Base-by-base conservation (phyloP, 2,113 vertebrate species). In the Baryphthengus martii region DNA sequence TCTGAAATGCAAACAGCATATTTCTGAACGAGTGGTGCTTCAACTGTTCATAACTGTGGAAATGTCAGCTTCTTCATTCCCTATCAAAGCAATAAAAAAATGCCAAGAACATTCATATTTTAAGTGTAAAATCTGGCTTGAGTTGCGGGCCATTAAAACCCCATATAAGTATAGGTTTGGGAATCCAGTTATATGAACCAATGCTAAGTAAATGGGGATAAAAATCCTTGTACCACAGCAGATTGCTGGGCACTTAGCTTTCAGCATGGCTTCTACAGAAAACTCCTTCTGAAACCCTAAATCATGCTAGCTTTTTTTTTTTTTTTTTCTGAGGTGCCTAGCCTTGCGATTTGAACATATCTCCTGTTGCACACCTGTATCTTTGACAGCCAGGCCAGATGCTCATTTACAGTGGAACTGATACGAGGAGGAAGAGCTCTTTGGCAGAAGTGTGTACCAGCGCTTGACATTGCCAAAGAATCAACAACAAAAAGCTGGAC, bases 1-100 rank as follows among this genome's bases (percentile, higher is more conserved):
- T 67, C 31, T 90, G 59, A 92, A 90, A 88, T 67, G 12, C 35
- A 86, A 89, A 62, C 3, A 50, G 25, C 4, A 3, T n/a, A 33
- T 81, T 95, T 91, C 93, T 84, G 81, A 91, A 83, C 61, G 39
- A 83, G 5, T 39, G 23, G 56, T 70, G 75, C 86, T 83, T 93
- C 12, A 15, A 13, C 3, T 59, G 17, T 58, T 73, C n/a, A 16
- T 70, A 80, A 56, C 6, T 80, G 11, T 17, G 23, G 35, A 77
- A 71, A 90, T 37, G 17, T 70, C 20, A 80, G 7, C 31, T 80
- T 45, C 19, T 80, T 80, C 31, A 21, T 5, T 90, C 28, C 6
- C 25, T 62, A 74, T n/a, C 13, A 77, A 83, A 90, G 55, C 8
- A 73, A 73, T 18, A 49, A 90, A 70, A 90, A 81, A 66, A 37